phyloP scores from a whole-genome alignment of 2,113 vertebrate species.

The Onychorhynchus coronatus region DNA sequence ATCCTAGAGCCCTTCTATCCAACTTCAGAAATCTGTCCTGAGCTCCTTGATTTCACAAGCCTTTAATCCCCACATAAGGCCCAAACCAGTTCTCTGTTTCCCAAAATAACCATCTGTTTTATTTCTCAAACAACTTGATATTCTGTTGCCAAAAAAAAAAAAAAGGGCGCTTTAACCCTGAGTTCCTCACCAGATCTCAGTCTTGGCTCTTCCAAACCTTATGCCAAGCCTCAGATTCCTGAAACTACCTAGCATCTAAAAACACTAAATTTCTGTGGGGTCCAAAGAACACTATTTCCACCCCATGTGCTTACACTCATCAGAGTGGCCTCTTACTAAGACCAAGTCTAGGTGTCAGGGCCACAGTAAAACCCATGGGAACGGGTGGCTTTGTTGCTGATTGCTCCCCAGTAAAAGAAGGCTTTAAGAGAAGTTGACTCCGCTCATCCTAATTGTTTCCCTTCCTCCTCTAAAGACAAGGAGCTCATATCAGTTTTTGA shows the following conservation, averaged over 20 bases:
- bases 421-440: not conserved
- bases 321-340: not conserved
- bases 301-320: not conserved
- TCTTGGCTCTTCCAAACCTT: not conserved
- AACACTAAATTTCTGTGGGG: not conserved
- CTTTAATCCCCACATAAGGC: not conserved
- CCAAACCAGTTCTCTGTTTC: conserved; percentile 1
- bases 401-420: not conserved
- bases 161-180: not conserved
- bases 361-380: conserved; percentile 4
- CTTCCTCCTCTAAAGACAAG: not conserved
- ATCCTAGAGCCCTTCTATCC: not conserved
- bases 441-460: not conserved
- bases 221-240: not conserved
- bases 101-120: not conserved
- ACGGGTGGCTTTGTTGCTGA: not conserved
- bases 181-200: not conserved
- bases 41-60: not conserved
- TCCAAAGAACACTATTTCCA: not conserved
- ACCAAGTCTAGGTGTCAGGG: not conserved
- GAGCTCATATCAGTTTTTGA: not conserved
- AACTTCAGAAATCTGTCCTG: not conserved
- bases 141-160: not conserved
- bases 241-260: not conserved
- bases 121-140: not conserved